These are phyloP conservation scores for Limenitis camilla DNA, from an alignment of 2,888 invertebrate genomes.

Conservation along the genomic window DNA sequence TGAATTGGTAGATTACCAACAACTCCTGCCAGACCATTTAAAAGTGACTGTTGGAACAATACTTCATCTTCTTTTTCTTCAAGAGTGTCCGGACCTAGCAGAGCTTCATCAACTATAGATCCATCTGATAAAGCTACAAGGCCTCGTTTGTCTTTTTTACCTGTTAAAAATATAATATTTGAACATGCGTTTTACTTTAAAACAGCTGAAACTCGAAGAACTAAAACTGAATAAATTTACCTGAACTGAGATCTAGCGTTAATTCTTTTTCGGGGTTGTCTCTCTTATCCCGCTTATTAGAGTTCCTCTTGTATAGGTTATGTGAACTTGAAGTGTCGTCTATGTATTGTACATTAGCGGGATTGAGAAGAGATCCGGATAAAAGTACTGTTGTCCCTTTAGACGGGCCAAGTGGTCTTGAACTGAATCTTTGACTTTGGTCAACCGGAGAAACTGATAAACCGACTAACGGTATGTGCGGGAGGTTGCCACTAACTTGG, in stretches of 20 bases:
- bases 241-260: constrained; percentile 37
- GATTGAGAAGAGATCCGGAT: constrained; percentile 67
- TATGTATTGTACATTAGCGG: constrained; percentile 77
- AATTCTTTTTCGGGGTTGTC: constrained; percentile 67
- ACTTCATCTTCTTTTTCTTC: constrained; percentile 52
- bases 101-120: constrained; percentile 78
- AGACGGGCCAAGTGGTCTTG: constrained; percentile 41
- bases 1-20: constrained; percentile 77
- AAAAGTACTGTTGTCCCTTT: constrained; percentile 52
- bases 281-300: constrained; percentile 61
- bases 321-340: constrained; percentile 66
- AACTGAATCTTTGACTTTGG: constrained; percentile 32
- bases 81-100: constrained; percentile 55
- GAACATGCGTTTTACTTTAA: not conserved
- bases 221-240: constrained; percentile 28
- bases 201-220: no score
- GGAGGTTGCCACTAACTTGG: constrained; percentile 28
- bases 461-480: constrained; percentile 34
- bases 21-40: constrained; percentile 80
- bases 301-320: constrained; percentile 68
- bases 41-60: constrained; percentile 69
- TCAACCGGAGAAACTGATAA: constrained; percentile 34
- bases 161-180: constrained; percentile 33
- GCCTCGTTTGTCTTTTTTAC: constrained; percentile 78
- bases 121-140: constrained; percentile 79